phyloP scores from a whole-genome alignment of 2,888 invertebrate species.

The Saturnia pavonia region DNA sequence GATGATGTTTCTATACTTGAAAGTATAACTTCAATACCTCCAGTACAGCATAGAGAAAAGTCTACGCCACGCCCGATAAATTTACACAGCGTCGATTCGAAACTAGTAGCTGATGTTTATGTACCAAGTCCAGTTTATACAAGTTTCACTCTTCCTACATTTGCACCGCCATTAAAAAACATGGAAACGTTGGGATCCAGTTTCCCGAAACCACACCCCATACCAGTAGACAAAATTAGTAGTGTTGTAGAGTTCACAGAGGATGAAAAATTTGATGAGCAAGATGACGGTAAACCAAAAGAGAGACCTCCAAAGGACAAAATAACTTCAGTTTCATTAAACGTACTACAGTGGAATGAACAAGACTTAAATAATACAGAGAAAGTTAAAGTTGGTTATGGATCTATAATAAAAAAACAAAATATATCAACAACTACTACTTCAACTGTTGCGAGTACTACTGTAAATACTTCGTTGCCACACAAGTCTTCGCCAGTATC shows the following conservation, averaged over 20 bases:
- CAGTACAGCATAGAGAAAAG: slow-evolving; percentile 57
- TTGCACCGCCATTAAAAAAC: slow-evolving; percentile 81
- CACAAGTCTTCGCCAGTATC: slow-evolving; percentile 19
- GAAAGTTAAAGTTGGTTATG: slow-evolving; percentile 68
- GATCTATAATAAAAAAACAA: slow-evolving; percentile 72
- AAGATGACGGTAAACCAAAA: slow-evolving; percentile 68
- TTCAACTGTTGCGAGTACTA: slow-evolving; percentile 33
- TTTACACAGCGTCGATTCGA: slow-evolving; percentile 57
- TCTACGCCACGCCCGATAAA: slow-evolving; percentile 54
- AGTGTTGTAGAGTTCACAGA: slow-evolving; percentile 61
- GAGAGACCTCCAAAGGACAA: slow-evolving; percentile 76
- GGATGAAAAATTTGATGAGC: slow-evolving; percentile 44
- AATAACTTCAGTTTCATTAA: slow-evolving; percentile 68
- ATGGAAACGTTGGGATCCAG: slow-evolving; percentile 84
- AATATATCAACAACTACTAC: slow-evolving; percentile 40
- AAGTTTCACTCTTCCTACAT: slow-evolving; percentile 85
- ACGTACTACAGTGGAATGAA: slow-evolving; percentile 63
- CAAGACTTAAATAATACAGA: slow-evolving; percentile 61
- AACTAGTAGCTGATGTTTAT: slow-evolving; percentile 63
- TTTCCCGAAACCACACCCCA: slow-evolving; percentile 84
- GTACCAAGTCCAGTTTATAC: slow-evolving; percentile 82
- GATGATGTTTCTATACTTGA: slow-evolving; percentile 74
- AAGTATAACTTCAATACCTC: slow-evolving; percentile 67
- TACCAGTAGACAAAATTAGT: slow-evolving; percentile 85
- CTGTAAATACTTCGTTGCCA: slow-evolving; percentile 27